Base-by-base conservation (phyloP, 2,113 vertebrate genomes). In the Sylvietta virens region DNA sequence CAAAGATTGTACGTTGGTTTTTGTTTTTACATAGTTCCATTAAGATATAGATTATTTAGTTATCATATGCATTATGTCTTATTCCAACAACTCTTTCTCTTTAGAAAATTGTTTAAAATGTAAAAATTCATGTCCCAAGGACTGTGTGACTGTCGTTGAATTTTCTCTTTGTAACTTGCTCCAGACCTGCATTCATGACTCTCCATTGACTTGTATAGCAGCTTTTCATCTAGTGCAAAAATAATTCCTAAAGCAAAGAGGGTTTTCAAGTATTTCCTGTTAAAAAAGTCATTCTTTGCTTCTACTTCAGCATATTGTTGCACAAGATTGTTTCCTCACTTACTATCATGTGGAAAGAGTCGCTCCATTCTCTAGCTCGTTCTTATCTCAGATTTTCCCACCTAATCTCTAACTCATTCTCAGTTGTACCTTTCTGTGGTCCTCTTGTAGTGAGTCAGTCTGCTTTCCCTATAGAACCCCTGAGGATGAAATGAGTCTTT, bases 1-100 rank as follows among this genome's bases (percentile, higher is more conserved):
- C 21, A 31, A 31, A 35, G 13, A 35, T 12, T 56, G 24, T 35
- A 21, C 1, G 0, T 39, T 35, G 8, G 6, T 7, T 27, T 47
- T 44, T 54, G 4, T 42, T 44, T 53, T 50, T 30, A 21, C 3
- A 21, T 40, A 20, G 7, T 35, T 87, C 28, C 31, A 56, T 31
- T 40, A 48, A 22, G 16, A 71, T 56, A 62, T 3, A 54, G 24
- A 54, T 54, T n/a, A 47, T 56, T 48, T 64, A 48, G 7, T 56
- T 35, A 70, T 54, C 47, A 54, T 28, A 40, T 53, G 16, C 13
- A 23, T 39, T 24, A 16, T 14, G 13, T 54, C 35, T 56, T 35
- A 40, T 56, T 87, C 24, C 20, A 62, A 21, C 28, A 62, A 35
- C 5, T 7, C 40, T 71, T 40, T 5, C 16, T 62, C 15, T 21